These are phyloP conservation scores for Spilarctia lutea DNA, from an alignment of 2,888 invertebrate species.

Conservation along the genomic window DNA sequence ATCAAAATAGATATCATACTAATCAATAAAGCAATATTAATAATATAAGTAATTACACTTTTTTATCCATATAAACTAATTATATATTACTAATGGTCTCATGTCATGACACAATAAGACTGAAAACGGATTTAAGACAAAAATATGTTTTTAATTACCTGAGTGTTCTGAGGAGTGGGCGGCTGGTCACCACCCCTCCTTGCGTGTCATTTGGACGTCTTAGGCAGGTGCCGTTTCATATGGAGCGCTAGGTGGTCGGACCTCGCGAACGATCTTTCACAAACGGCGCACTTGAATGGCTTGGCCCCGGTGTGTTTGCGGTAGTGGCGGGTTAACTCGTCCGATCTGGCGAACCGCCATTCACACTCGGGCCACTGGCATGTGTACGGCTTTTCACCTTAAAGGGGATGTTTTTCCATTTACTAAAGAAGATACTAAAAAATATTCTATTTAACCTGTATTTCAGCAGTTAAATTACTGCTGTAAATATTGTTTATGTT, in stretches of 20 bases:
- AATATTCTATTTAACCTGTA: not conserved
- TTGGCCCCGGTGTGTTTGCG: conserved; percentile 99
- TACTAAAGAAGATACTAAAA: not conserved
- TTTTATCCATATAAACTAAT: no score
- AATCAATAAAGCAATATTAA: no score
- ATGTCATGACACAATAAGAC: not conserved
- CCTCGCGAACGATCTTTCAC: conserved; percentile 97
- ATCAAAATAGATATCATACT: not conserved
- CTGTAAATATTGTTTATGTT: not conserved
- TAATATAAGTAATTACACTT: no score
- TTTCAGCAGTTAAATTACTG: not conserved
- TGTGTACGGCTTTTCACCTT: conserved; percentile 99
- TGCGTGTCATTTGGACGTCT: conserved; percentile 90
- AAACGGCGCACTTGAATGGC: conserved; percentile 98
- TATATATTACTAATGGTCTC: no score
- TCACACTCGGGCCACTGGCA: conserved; percentile 99
- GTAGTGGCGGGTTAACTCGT: conserved; percentile 98
- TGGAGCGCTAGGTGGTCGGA: conserved; percentile 98
- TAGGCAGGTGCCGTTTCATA: conserved; percentile 98
- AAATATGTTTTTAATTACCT: conserved; percentile 60
- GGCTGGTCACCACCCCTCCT: conserved; percentile 81
- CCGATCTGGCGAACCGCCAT: conserved; percentile 98
- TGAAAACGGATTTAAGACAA: not conserved
- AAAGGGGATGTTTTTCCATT: conserved; percentile 2
- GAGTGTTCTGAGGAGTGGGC: conserved; percentile 72